Base-by-base conservation (phyloP, 2,888 invertebrate species). In the Diogma glabrata region DNA sequence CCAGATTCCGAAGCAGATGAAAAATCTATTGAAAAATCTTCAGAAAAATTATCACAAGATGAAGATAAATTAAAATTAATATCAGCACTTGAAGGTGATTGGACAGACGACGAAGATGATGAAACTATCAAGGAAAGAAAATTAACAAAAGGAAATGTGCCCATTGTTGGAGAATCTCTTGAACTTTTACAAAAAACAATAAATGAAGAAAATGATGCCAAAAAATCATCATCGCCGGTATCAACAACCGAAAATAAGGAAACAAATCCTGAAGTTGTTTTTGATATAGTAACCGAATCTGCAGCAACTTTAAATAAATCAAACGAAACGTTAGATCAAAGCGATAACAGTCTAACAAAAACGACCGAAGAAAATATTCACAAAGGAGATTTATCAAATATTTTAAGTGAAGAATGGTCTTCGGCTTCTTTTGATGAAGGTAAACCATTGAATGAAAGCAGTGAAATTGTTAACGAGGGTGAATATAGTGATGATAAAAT, bases 321-420 rank as follows among this genome's bases (percentile, higher is more conserved):
- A 22, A n/a, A 7, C 7, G 23, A 16, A 51, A 46, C n/a, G 40
- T 2, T 7, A 4, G 36, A 24, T 45, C 10, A 20, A 46, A 23
- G 22, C 6, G 14, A 12, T 17, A 38, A 24, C 3, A 33, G 36
- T 22, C 53, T 52, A 40, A 30, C 69, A 46, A 72, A 72, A 61
- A 73, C 73, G 62, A 69, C 73, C 14, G 70, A 73, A 55, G 73
- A 74, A 63, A 73, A 72, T 56, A 73, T 73, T 55, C 69, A 72
- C 60, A 65, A 71, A 52, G 72, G 73, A 62, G 66, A 73, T 7
- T 43, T 43, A n/a, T 22, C 43, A 7, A 43, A 43, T 22, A 43
- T 28, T 16, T 19, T 28, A 3, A 19, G 47, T 47, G 26, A 47
- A 28, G n/a, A n/a, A n/a, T 47, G 24, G 47, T 28, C 47, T 28